phyloP scores from a whole-genome alignment of 2,797 vertebrate genomes.

The Chrosomus eos region DNA sequence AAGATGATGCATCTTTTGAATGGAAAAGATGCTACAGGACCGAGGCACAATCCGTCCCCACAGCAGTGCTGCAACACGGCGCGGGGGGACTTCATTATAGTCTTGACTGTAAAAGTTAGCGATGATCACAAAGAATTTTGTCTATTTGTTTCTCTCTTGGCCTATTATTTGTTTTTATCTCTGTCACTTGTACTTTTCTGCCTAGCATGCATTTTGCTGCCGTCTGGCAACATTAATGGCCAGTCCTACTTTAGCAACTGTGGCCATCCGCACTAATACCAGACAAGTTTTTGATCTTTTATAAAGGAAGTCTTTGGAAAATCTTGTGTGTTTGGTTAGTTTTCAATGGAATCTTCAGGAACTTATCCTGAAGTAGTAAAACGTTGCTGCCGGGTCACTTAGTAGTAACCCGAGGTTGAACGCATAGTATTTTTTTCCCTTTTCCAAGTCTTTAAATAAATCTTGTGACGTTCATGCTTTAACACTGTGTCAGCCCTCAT shows the following conservation, averaged over 20 bases:
- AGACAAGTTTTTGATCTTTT: neutral
- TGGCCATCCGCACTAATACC: neutral
- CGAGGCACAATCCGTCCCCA: slow-evolving; percentile 8
- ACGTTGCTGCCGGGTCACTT: neutral
- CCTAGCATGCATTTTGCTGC: neutral
- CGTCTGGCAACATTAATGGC: neutral
- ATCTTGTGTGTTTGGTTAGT: neutral
- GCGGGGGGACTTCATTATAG: slow-evolving; percentile 53
- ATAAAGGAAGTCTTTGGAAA: neutral
- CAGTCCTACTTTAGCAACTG: neutral
- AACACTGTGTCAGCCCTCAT: neutral
- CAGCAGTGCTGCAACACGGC: neutral
- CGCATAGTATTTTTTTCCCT: too few relatives aligned
- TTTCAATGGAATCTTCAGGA: neutral
- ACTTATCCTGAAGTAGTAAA: neutral
- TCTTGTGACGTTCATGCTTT: neutral
- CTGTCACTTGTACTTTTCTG: neutral
- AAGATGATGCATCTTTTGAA: slow-evolving; percentile 14
- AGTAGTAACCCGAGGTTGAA: neutral
- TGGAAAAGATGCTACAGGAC: slow-evolving; percentile 13
- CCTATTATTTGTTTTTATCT: neutral
- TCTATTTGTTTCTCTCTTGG: slow-evolving; percentile 23
- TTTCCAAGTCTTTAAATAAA: neutral
- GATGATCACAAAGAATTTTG: slow-evolving; percentile 36
- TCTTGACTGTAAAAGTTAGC: slow-evolving; percentile 41